Evolutionary conservation across 2,113 vertebrate species (phyloP).

Genomic region (Daubentonia madagascariensis): DNA sequence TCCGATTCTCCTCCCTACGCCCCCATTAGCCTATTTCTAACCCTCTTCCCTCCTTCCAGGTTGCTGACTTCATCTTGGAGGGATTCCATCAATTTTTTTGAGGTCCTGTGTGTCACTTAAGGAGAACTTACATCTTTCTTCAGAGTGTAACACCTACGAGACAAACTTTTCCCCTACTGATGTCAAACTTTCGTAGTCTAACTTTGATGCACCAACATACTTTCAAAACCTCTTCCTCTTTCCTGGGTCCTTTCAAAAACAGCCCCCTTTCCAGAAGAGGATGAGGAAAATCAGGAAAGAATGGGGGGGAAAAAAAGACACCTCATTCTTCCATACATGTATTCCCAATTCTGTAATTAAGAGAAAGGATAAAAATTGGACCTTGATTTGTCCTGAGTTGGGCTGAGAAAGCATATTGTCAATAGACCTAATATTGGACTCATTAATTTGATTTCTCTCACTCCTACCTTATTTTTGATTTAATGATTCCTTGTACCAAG

Average conservation of each 20-base stretch:
- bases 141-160: background rate
- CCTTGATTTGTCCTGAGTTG: slow-evolving; percentile 7
- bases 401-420: background rate
- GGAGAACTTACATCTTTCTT: background rate
- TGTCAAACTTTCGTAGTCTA: background rate
- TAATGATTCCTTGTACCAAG: background rate
- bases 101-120: background rate
- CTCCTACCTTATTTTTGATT: background rate
- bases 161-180: background rate
- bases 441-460: slow-evolving; percentile 35
- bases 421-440: background rate
- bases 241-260: background rate
- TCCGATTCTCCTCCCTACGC: background rate
- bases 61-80: background rate
- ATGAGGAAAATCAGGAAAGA: background rate
- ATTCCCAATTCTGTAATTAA: slow-evolving; percentile 14
- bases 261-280: background rate
- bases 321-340: background rate
- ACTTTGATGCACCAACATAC: background rate
- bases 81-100: background rate
- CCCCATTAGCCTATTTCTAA: background rate
- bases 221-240: background rate
- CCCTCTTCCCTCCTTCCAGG: background rate
- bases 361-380: background rate
- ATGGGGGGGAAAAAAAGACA: background rate